Conservation (phyloP, 2,888 invertebrate species). For the Ophion obscuratus region DNA sequence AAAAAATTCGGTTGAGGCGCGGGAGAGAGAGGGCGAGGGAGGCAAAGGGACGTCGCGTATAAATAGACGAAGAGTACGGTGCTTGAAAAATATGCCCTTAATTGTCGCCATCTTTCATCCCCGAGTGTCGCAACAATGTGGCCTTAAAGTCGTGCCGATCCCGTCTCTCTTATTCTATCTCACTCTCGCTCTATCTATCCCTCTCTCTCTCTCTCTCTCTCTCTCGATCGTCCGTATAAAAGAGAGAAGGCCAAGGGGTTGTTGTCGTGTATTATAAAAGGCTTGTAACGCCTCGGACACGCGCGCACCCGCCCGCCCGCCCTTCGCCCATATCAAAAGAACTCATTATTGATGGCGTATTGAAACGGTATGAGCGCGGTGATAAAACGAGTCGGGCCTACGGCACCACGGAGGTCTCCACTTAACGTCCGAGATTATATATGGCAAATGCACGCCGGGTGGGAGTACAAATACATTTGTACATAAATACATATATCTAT, state of each 20-base stretch:
- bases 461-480: slow-evolving; percentile 57
- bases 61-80: slow-evolving; percentile 51
- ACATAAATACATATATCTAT: slow-evolving; percentile 18
- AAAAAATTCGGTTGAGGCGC: neutral
- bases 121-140: slow-evolving; percentile 75
- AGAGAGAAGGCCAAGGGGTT: slow-evolving; percentile 59
- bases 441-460: slow-evolving; percentile 63
- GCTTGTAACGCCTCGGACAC: slow-evolving; percentile 70
- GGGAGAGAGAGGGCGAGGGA: neutral
- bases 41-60: neutral
- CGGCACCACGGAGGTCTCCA: slow-evolving; percentile 82
- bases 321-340: slow-evolving; percentile 72
- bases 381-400: slow-evolving; percentile 82
- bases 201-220: slow-evolving; percentile 1
- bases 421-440: slow-evolving; percentile 79
- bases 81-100: slow-evolving; percentile 75
- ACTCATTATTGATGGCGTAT: slow-evolving; percentile 83
- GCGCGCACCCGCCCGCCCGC: slow-evolving; percentile 61
- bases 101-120: slow-evolving; percentile 78
- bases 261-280: slow-evolving; percentile 71
- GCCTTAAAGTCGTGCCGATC: slow-evolving; percentile 62
- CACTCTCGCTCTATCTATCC: neutral
- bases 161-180: neutral
- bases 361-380: slow-evolving; percentile 83
- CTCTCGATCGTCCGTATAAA: slow-evolving; percentile 12